Percentiles rank a stretch among this genome's conserved stretches.
Conservation (phyloP, 2,888 invertebrate species). For the Tanaodytes sp. region DNA sequence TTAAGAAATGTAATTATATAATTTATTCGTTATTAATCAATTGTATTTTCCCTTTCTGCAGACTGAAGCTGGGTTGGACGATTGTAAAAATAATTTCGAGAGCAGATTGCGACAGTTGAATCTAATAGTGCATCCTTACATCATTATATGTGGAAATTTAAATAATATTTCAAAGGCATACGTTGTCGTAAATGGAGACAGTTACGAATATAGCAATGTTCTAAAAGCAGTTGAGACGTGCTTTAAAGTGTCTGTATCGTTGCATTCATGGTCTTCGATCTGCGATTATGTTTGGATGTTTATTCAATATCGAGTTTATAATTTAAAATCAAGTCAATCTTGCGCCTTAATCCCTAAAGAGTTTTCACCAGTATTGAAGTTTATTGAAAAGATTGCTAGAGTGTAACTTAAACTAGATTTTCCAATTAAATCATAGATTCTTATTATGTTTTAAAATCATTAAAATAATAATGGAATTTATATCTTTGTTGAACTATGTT, state of each 20-base stretch:
- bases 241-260: constrained; percentile 19
- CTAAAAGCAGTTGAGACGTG: constrained; percentile 32
- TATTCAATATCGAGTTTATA: constrained; percentile 20
- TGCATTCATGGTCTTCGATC: constrained; percentile 20
- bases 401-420: too few relatives aligned
- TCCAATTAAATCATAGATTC: not conserved
- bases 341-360: constrained; percentile 15
- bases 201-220: constrained; percentile 22
- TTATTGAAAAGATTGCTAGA: constrained; percentile 27
- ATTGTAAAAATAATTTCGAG: constrained; percentile 1
- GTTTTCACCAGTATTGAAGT: constrained; percentile 9
- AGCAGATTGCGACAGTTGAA: not conserved
- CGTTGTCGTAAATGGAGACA: constrained; percentile 27
- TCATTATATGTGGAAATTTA: constrained; percentile 29
- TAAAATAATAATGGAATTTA: not conserved
- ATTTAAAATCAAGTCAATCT: constrained; percentile 14
- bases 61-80: constrained; percentile 14
- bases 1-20: too few relatives aligned
- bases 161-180: constrained; percentile 25
- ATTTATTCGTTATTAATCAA: too few relatives aligned
- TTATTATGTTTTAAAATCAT: too few relatives aligned
- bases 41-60: not conserved
- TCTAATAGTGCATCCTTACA: constrained; percentile 21
- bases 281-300: constrained; percentile 22
- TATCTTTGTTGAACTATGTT: constrained; percentile 21